These are phyloP conservation scores for Ecdyonurus torrentis DNA, from an alignment of 2,888 invertebrate genomes.

Conservation along the genomic window DNA sequence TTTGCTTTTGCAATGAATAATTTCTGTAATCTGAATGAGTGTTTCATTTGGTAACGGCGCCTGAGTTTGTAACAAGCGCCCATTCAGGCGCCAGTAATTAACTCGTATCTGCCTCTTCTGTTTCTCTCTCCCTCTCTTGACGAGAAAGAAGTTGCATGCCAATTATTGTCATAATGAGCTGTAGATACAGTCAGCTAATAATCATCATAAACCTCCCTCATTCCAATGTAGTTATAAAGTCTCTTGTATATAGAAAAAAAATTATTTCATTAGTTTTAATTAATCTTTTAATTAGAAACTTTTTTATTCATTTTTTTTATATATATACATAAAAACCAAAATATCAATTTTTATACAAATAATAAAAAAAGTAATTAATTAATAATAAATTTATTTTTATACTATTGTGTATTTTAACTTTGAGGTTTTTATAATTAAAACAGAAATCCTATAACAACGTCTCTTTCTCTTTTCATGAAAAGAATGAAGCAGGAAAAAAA, in stretches of 20 bases:
- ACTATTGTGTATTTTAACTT: neutral
- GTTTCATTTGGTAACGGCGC: no score
- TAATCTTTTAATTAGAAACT: neutral
- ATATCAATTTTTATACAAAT: neutral
- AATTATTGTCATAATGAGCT: slow-evolving; percentile 2
- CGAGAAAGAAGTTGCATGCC: neutral
- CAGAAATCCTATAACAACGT: no score
- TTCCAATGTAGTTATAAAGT: no score
- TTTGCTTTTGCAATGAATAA: no score
- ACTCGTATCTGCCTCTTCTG: neutral
- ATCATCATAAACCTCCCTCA: neutral
- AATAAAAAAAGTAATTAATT: no score
- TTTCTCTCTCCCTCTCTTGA: neutral
- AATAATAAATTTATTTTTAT: neutral
- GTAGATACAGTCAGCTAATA: neutral
- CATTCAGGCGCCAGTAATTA: slow-evolving; percentile 1
- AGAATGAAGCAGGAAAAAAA: no score
- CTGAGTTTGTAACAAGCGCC: neutral
- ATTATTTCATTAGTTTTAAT: neutral
- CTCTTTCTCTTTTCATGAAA: no score
- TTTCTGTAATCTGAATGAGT: no score
- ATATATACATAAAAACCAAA: neutral
- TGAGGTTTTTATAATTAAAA: no score
- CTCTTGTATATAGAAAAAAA: neutral
- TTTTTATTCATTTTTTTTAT: neutral